phyloP scores from a whole-genome alignment of 30 jellyfish, hydroid and myxozoan genomes.

The Morbakka virulenta region DNA sequence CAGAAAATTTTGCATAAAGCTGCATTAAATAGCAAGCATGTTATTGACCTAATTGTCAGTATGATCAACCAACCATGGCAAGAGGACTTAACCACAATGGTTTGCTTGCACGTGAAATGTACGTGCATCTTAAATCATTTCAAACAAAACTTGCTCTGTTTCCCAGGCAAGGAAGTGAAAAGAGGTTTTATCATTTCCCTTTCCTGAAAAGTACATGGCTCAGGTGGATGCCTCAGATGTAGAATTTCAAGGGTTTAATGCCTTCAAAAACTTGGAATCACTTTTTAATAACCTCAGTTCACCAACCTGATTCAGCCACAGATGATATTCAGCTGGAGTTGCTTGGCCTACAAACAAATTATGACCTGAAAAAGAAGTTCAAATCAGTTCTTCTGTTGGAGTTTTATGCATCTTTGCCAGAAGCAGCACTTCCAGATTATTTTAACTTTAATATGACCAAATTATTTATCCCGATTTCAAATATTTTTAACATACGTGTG shows the following conservation, averaged over 20 bases:
- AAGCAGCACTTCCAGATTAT: not conserved
- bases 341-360: not conserved
- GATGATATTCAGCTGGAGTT: not conserved
- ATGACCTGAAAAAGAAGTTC: not conserved
- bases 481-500: too few relatives aligned
- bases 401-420: not conserved
- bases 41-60: not conserved
- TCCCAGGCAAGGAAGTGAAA: not conserved
- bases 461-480: too few relatives aligned
- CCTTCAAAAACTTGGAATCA: not conserved
- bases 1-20: not conserved
- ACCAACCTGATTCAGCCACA: not conserved
- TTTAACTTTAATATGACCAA: too few relatives aligned
- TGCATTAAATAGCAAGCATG: not conserved
- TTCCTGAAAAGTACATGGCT: not conserved
- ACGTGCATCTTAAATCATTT: not conserved
- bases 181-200: not conserved
- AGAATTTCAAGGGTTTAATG: too few relatives aligned
- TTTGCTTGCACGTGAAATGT: not conserved
- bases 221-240: too few relatives aligned
- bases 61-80: not conserved
- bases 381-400: not conserved
- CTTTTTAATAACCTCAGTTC: not conserved
- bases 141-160: not conserved
- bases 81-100: not conserved